Evolutionary conservation across 2,797 vertebrate species (phyloP).

Genomic region (Eurystomus glaucurus): DNA sequence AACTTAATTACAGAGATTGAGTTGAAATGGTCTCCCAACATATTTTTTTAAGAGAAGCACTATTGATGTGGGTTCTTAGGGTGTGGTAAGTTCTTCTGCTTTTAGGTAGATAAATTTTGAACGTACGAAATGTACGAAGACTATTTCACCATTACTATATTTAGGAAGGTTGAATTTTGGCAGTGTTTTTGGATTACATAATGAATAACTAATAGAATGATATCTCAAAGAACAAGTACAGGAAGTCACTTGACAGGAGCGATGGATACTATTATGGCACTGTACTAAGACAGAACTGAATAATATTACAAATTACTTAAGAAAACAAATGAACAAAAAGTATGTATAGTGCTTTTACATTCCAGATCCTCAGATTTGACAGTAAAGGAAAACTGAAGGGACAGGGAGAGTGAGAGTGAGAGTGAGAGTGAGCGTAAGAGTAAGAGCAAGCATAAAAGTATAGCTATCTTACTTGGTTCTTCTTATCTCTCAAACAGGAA

Average conservation of each 20-base stretch:
- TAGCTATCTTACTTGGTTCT: neutral
- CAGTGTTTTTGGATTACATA: neutral
- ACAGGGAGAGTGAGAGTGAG: neutral
- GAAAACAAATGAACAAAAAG: neutral
- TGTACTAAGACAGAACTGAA: neutral
- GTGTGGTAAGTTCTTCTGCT: neutral
- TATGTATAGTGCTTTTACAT: neutral
- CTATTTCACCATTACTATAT: neutral
- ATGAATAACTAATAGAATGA: neutral
- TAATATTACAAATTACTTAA: neutral
- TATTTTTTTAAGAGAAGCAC: neutral
- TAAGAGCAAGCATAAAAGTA: neutral
- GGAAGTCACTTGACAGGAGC: neutral
- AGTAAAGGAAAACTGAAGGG: neutral
- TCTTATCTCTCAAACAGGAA: neutral
- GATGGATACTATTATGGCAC: neutral
- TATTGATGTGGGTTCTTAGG: accelerated
- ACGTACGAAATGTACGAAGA: neutral
- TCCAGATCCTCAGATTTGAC: neutral
- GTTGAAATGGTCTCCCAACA: neutral
- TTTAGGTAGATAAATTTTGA: neutral
- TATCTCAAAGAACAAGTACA: neutral
- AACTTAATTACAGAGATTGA: neutral
- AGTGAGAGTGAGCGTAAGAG: neutral
- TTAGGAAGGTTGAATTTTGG: neutral